Evolutionary conservation across 2,888 invertebrate genomes (phyloP), one percentile per base, ranked within the genome.

Genomic region (Eupeodes latifasciatus): DNA sequence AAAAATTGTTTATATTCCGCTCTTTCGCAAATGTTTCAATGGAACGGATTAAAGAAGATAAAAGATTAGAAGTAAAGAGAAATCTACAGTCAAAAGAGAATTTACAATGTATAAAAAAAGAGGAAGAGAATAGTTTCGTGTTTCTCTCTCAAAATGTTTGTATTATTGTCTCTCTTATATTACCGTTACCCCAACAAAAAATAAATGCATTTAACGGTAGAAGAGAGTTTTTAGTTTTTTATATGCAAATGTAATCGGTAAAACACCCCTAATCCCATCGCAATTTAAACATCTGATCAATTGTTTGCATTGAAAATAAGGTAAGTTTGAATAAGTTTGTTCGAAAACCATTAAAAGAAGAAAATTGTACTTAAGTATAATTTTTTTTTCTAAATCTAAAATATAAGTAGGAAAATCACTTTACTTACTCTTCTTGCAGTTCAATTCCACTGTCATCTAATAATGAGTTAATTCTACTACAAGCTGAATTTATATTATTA

Each of bases 381-480:
- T 27, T 55, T 51, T 51, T 51, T 5, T 51, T 9, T 1, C n/a
- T n/a, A n/a, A 40, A 4, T 7, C 4, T 40, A 40, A 40, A 40
- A 40, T 27, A 7, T 40, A 40, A 40, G 0, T 7, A 40, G 2
- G 5, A 40, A 40, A 40, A 40, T 7, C 40, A 40, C 9, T 11
- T 19, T 72, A 72, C 93, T 93, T 90, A 93, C 93, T 93, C 93
- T 92, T 93, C 93, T 90, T 93, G 93, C 90, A 93, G 90, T 89
- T 93, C 93, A 89, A 93, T 93, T 79, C 93, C 93, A 90, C 93
- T 93, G 84, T 93, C 93, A 79, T 93, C 93, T 90, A 93, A 74
- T 62, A 80, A 83, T 92, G 94, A 94, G 84, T 94, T 92, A 10
- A 94, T 94, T 91, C 94, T 94, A 83, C 86, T 88, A 59, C 87